A percentile compares a stretch with the other conserved stretches of the same genome.
phyloP scores from a whole-genome alignment of 2,888 invertebrate species.

The Mythimna pallens region DNA sequence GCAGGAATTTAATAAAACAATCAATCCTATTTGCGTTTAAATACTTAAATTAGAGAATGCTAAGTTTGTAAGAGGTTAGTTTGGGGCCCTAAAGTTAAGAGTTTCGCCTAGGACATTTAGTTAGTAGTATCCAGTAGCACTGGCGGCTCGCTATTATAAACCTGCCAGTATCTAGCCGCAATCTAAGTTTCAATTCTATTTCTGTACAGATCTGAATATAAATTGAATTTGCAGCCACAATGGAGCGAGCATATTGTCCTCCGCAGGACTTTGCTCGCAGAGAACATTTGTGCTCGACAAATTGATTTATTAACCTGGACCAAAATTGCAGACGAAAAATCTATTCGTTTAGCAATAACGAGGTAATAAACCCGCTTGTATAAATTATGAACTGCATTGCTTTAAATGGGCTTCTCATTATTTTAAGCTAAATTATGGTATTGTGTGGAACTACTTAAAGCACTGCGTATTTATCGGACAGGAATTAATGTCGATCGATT shows the following conservation, averaged over 20 bases:
- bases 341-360: constrained; percentile 58
- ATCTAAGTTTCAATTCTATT: constrained; percentile 84
- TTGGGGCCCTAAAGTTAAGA: constrained; percentile 32
- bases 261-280: constrained; percentile 73
- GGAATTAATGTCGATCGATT: not conserved
- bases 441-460: constrained; percentile 16
- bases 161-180: constrained; percentile 76
- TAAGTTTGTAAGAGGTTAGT: constrained; percentile 23
- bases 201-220: constrained; percentile 82
- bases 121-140: constrained; percentile 53
- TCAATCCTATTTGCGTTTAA: constrained; percentile 3
- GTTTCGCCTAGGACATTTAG: constrained; percentile 46
- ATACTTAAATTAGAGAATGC: constrained; percentile 24
- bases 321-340: constrained; percentile 71
- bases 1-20: constrained; percentile 14
- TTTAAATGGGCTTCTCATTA: constrained; percentile 46
- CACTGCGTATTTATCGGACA: constrained; percentile 12
- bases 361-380: constrained; percentile 55
- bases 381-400: constrained; percentile 56
- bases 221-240: constrained; percentile 83
- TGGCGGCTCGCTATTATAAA: constrained; percentile 67
- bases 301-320: constrained; percentile 80
- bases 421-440: constrained; percentile 42
- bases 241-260: constrained; percentile 75
- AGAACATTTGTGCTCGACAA: constrained; percentile 76